phyloP scores from a whole-genome alignment of 2,888 invertebrate species.

The Tipula unca region DNA sequence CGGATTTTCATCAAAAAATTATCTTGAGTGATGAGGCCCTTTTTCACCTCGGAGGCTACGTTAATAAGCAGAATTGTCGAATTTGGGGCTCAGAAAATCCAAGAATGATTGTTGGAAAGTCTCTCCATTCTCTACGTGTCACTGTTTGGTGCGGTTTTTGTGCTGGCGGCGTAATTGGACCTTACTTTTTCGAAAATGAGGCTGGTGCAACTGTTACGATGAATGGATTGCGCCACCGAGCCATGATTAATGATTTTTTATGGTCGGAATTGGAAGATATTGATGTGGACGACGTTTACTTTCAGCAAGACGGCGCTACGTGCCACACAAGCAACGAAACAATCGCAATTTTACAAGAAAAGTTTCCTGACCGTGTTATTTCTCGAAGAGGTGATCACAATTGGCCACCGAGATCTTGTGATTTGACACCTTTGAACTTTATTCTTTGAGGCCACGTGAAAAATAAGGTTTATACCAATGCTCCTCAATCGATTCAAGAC shows the following conservation, averaged over 20 bases:
- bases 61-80: not conserved
- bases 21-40: not conserved
- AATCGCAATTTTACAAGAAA: not conserved
- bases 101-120: not conserved
- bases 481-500: no score
- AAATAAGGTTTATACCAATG: no score
- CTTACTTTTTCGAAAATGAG: not conserved
- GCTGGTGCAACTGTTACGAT: slow-evolving; percentile 18
- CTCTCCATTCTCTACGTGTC: not conserved
- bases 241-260: slow-evolving; percentile 18
- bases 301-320: slow-evolving; percentile 17
- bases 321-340: slow-evolving; percentile 19
- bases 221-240: slow-evolving; percentile 20
- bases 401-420: no score
- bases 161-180: not conserved
- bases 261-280: not conserved
- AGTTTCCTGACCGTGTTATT: not conserved
- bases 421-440: no score
- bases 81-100: no score
- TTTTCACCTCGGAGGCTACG: not conserved
- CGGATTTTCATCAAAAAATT: not conserved
- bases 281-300: slow-evolving; percentile 16
- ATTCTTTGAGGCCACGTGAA: no score
- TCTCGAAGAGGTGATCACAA: not conserved
- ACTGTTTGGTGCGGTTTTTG: not conserved